Base-by-base conservation (phyloP, 2,797 vertebrate species). In the Sorex maritimensis region DNA sequence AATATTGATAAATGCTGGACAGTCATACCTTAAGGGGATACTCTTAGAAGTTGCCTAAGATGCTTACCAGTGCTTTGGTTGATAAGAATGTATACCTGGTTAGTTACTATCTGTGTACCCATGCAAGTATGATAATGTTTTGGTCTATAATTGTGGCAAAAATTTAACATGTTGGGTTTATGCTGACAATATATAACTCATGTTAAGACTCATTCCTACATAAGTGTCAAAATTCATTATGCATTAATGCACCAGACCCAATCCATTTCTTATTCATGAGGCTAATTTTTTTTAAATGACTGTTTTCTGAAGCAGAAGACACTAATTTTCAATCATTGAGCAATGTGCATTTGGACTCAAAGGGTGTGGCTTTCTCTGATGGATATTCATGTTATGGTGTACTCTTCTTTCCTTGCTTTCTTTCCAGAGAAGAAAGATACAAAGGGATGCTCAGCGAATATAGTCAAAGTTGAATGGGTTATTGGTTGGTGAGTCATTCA, bases 1-100 rank as follows among this genome's bases (percentile, higher is more conserved):
- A 72, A 41, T 75, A 63, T 12, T 95, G 38, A 81, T 91, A 63
- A 94, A 84, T 81, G 11, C 17, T 75, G 58, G 58, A 9, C 4
- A 46, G 67, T 44, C 67, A 93, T n/a, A 11, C 79, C 68, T 94
- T 44, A 10, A 82, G 67, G 41, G 8, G 17, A 28, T n/a, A 52
- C 14, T 84, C 26, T 52, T 74, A 26, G 72, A 91, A 94, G 61
- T 94, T 90, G 17, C 34, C 8, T 83, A 65, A 26, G 11, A 13
- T 74, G 44, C 7, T 11, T 3, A 1, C 46, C 65, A 82, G 28
- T 71, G 15, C 86, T 80, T 92, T 84, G 34, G 26, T 79, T 88
- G 68, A n/a, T 89, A 73, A 26, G 24, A 67, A 26, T 3, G 24
- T 84, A 10, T 68, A 58, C 46, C 24, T 21, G 17, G 3, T 8